phyloP scores from a whole-genome alignment of 1,140 invertebrate species.

The Kradibia gibbosae region DNA sequence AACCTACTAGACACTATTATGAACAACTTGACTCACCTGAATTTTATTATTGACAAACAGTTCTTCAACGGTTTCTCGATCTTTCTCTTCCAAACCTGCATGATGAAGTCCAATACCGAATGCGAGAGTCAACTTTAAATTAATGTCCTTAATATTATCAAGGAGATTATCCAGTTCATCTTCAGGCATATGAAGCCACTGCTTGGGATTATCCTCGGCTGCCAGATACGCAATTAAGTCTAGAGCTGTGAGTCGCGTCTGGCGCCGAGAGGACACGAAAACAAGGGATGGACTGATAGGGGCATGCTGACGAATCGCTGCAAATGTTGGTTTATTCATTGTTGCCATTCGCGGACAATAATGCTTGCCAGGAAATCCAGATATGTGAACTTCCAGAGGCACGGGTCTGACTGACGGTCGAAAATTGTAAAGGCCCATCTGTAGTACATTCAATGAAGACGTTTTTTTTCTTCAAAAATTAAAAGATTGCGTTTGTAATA shows the following conservation, averaged over 20 bases:
- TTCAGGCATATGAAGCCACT: slow-evolving; percentile 94
- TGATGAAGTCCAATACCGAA: slow-evolving; percentile 99
- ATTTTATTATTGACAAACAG: slow-evolving; percentile 98
- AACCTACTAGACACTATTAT: too few species aligned
- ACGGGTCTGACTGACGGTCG: slow-evolving; percentile 97
- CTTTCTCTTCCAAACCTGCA: slow-evolving; percentile 93
- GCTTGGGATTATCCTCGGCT: slow-evolving; percentile 92
- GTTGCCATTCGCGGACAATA: slow-evolving; percentile 99
- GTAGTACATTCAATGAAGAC: slow-evolving; percentile 32
- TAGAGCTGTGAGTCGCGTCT: slow-evolving; percentile 96
- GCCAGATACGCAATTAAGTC: slow-evolving; percentile 96
- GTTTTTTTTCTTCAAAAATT: too few species aligned
- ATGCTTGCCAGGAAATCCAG: slow-evolving; percentile 95
- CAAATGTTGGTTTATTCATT: slow-evolving; percentile 99
- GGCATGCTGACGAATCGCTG: slow-evolving; percentile 94
- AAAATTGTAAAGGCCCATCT: slow-evolving; percentile 97
- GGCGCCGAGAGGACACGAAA: slow-evolving; percentile 98
- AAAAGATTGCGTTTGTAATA: too few species aligned
- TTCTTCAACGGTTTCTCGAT: slow-evolving; percentile 93
- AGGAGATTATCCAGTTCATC: slow-evolving; percentile 86
- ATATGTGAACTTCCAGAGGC: slow-evolving; percentile 95
- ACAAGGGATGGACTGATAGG: slow-evolving; percentile 91
- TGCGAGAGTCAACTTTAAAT: slow-evolving; percentile 93
- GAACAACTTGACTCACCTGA: slow-evolving; percentile 76
- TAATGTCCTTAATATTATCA: slow-evolving; percentile 87